phyloP scores from a whole-genome alignment of 2,888 invertebrate species.

The Silvanus unidentatus region DNA sequence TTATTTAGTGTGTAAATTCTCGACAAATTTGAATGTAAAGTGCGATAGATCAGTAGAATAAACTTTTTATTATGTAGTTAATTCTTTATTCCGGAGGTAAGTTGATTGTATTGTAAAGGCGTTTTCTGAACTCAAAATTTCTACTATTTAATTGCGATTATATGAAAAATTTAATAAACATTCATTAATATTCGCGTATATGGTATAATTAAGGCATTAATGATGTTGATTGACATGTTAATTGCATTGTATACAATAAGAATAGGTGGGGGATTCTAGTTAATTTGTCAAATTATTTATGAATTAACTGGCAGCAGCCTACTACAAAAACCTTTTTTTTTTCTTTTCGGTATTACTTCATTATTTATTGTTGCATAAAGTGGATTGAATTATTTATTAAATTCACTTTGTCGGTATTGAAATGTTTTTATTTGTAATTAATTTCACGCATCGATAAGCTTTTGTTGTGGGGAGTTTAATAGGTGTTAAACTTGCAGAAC shows the following conservation, averaged over 20 bases:
- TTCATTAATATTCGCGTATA: not conserved
- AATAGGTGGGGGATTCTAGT: constrained; percentile 29
- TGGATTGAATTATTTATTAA: not conserved
- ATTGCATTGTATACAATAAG: constrained; percentile 39
- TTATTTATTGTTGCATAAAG: constrained; percentile 1
- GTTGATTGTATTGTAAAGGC: constrained; percentile 22
- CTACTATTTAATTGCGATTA: not conserved
- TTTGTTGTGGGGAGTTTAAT: constrained; percentile 16
- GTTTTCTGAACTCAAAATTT: constrained; percentile 5
- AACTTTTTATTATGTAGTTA: constrained; percentile 32
- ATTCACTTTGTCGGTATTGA: constrained; percentile 5
- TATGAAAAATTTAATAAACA: constrained; percentile 3
- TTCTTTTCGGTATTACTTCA: not conserved
- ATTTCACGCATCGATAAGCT: constrained; percentile 17
- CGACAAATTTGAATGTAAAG: not conserved
- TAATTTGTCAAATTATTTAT: constrained; percentile 37
- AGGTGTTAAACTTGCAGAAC: constrained; percentile 12
- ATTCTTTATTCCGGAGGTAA: constrained; percentile 34
- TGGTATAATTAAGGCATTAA: constrained; percentile 22
- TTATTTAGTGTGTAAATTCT: constrained; percentile 13
- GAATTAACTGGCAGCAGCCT: constrained; percentile 23
- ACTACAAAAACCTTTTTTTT: constrained; percentile 6
- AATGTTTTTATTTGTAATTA: constrained; percentile 14
- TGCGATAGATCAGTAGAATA: constrained; percentile 6
- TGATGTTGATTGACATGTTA: constrained; percentile 38